Evolutionary conservation across 2,797 vertebrate genomes (phyloP).

Genomic region (Phoeniculus purpureus): DNA sequence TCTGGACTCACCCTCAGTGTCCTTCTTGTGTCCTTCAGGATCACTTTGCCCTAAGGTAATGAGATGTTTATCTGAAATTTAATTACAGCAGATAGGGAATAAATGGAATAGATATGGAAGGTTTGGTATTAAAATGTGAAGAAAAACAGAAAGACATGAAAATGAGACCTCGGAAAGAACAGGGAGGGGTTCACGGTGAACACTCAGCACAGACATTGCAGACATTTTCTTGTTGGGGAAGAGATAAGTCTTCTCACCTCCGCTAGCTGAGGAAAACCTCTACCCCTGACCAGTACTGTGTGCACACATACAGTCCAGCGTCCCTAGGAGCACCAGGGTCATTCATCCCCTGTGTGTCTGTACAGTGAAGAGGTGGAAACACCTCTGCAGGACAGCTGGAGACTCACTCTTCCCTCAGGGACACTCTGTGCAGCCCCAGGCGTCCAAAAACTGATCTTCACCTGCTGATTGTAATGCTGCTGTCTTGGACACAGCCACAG

Average conservation of each 20-base stretch:
- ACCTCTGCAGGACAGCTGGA: background rate
- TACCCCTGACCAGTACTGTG: background rate
- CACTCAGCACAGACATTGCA: background rate
- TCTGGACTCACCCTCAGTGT: no score
- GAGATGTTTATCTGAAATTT: constrained; percentile 19
- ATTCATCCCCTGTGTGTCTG: background rate
- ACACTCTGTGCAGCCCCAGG: background rate
- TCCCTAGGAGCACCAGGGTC: background rate
- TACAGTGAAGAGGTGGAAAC: background rate
- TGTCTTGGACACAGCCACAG: background rate
- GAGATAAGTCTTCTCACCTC: background rate
- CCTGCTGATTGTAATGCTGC: background rate
- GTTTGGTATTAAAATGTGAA: background rate
- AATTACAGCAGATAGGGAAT: background rate
- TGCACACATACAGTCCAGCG: background rate
- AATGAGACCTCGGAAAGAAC: background rate
- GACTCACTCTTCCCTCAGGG: background rate
- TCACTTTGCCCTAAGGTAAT: constrained; percentile 9
- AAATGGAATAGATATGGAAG: background rate
- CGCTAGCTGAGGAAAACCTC: background rate
- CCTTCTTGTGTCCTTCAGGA: background rate
- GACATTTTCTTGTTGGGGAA: background rate
- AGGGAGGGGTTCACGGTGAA: background rate
- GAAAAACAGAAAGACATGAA: background rate
- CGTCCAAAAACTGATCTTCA: background rate